Evolutionary conservation across 2,113 vertebrate species (phyloP), one percentile per base, ranked within the genome.

Genomic region (Erythrolamprus reginae): DNA sequence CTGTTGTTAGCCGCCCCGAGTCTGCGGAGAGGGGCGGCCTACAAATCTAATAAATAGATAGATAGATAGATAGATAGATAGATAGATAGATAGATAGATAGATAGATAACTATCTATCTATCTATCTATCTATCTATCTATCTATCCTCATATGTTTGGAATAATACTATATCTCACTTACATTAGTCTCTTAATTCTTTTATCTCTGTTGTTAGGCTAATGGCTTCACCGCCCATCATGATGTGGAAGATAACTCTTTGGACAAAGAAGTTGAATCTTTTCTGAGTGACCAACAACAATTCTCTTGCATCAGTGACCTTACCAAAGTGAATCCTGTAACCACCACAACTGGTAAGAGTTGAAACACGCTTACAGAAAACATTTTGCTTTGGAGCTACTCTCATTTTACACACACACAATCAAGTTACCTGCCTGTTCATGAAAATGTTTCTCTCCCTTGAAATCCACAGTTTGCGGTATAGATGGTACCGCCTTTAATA

Each of bases 301-400:
- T 99, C n/a, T 97, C 98, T 94, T 97, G 98, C 53, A 98, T 98
- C 42, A 98, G 99, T 65, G 98, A 99, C 96, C 98, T 99, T 88
- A 99, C 99, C 2, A 98, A 98, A 96, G 99, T 99, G 94, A 99
- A 99, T 91, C 99, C 99, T 0, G 98, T 99, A 87, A 99, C 98
- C 0, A 98, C 98, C 58, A 96, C 97, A 70, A 98, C 98, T 96
- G 99, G 99, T 99, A 97, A 86, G 93, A 84, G 1, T 23, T 24
- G 0, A 28, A 51, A 53, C 8, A 10, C 9, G 9, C 65, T 77
- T 77, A 77, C 38, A 38, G 65, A 77, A 77, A 42, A 38, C 70
- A 21, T 1, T 77, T 77, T 38, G 17, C 70, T 77, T 38, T 7
- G 21, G 33, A 42, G 2, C 33, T 77, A 17, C 33, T 77, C 33